Evolutionary conservation across 2,888 invertebrate species (phyloP).

Genomic region (Melinopterus prodromus): DNA sequence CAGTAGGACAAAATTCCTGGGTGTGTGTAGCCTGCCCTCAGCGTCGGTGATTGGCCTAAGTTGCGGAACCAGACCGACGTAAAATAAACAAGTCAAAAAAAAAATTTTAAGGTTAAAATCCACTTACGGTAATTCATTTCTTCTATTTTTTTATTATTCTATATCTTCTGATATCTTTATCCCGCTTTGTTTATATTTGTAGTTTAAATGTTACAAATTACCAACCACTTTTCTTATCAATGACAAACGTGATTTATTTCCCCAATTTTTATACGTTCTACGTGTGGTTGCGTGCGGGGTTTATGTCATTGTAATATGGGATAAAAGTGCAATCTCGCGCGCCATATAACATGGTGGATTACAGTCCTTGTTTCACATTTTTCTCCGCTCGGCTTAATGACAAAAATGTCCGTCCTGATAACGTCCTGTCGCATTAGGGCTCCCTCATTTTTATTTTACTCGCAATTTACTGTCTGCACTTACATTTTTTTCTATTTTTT

Average conservation of each 20-base stretch:
- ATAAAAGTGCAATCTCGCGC: neutral
- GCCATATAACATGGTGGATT: neutral
- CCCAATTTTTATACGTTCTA: neutral
- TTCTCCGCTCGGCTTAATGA: neutral
- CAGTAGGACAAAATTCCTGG: too few relatives aligned
- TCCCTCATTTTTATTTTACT: neutral
- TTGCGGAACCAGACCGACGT: too few relatives aligned
- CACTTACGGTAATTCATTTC: too few relatives aligned
- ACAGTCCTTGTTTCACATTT: constrained; percentile 4
- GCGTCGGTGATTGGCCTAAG: too few relatives aligned
- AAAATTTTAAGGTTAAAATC: too few relatives aligned
- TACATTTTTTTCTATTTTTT: neutral
- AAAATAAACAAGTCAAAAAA: too few relatives aligned
- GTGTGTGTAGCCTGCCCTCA: too few relatives aligned
- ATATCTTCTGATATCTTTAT: too few relatives aligned
- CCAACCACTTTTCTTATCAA: neutral
- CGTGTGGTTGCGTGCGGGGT: neutral
- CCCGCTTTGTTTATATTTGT: too few relatives aligned
- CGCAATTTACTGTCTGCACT: neutral
- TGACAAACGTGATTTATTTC: neutral
- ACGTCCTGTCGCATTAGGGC: neutral
- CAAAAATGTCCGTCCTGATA: neutral
- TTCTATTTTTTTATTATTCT: too few relatives aligned
- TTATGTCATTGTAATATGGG: neutral
- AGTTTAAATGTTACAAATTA: too few relatives aligned